These are phyloP conservation scores for Condylura cristata DNA, from an alignment of 2,113 vertebrate genomes.

Conservation along the genomic window DNA sequence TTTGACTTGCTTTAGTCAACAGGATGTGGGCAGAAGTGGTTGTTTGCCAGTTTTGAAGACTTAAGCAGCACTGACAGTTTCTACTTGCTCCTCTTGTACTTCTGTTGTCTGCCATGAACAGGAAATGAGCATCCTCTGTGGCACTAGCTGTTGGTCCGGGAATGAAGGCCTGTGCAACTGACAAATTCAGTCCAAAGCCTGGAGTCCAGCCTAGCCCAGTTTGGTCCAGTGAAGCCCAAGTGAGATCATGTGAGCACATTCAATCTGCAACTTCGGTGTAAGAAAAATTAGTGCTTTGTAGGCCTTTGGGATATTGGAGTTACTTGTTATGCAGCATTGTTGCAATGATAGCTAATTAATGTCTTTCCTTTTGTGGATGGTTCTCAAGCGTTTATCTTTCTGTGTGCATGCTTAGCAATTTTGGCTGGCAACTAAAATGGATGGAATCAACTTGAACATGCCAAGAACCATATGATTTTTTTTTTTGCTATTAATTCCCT, in stretches of 20 bases:
- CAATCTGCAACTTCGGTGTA: neutral
- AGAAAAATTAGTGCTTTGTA: neutral
- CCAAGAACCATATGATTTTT: neutral
- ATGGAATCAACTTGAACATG: neutral
- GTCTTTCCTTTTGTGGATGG: neutral
- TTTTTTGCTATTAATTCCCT: conserved; percentile 25
- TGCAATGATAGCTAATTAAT: conserved; percentile 7
- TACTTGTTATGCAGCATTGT: neutral
- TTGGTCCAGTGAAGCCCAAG: neutral
- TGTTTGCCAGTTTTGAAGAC: neutral
- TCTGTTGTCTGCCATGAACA: neutral
- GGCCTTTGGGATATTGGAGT: neutral
- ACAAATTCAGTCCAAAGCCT: neutral
- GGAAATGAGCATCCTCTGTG: neutral
- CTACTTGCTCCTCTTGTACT: neutral
- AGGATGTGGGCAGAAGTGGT: neutral
- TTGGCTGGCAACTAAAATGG: conserved; percentile 28
- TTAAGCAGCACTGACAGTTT: neutral
- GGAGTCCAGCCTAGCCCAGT: neutral
- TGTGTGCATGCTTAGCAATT: neutral
- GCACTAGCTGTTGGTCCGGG: neutral
- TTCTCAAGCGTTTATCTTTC: neutral
- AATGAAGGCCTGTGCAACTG: neutral
- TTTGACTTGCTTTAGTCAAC: neutral
- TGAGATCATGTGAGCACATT: neutral